phyloP scores from a whole-genome alignment of 2,888 invertebrate species.

The Hyposoter dolosus region DNA sequence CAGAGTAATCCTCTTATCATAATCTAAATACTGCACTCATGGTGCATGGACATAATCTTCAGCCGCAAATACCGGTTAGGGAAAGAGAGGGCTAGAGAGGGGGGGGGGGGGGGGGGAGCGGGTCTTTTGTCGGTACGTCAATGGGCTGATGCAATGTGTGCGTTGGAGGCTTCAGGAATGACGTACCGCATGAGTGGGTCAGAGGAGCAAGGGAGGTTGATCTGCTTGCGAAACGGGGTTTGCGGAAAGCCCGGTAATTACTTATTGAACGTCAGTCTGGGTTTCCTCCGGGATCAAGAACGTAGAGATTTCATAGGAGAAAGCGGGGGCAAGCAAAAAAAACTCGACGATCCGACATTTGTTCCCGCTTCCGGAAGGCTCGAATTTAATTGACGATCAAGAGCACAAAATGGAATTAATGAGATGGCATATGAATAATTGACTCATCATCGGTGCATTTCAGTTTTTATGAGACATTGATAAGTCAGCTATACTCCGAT shows the following conservation, averaged over 20 bases:
- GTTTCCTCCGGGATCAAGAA: conserved; percentile 12
- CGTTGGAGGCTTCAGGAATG: conserved; percentile 20
- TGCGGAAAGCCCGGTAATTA: conserved; percentile 65
- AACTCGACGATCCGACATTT: conserved; percentile 20
- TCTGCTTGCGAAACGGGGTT: conserved; percentile 62
- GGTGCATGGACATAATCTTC: not conserved
- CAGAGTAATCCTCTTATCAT: not conserved
- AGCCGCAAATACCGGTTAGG: not conserved
- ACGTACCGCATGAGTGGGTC: conserved; percentile 42
- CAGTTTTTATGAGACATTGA: not conserved
- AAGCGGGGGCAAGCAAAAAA: not conserved
- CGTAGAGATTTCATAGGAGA: not conserved
- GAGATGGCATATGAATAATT: conserved; percentile 31
- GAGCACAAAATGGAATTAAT: not conserved
- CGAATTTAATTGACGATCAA: conserved; percentile 8
- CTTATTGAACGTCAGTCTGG: conserved; percentile 66
- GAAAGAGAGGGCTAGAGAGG: not conserved
- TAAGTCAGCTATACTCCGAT: not conserved
- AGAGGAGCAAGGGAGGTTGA: conserved; percentile 26
- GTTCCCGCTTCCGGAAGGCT: not conserved
- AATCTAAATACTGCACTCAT: not conserved
- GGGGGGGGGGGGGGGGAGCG: not conserved
- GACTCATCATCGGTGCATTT: not conserved
- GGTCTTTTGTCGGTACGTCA: conserved; percentile 22
- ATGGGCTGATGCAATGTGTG: conserved; percentile 30